Percentiles rank a stretch among this genome's conserved stretches.
Conservation (phyloP, 2,888 invertebrate species). For the Sepioteuthis lessoniana region DNA sequence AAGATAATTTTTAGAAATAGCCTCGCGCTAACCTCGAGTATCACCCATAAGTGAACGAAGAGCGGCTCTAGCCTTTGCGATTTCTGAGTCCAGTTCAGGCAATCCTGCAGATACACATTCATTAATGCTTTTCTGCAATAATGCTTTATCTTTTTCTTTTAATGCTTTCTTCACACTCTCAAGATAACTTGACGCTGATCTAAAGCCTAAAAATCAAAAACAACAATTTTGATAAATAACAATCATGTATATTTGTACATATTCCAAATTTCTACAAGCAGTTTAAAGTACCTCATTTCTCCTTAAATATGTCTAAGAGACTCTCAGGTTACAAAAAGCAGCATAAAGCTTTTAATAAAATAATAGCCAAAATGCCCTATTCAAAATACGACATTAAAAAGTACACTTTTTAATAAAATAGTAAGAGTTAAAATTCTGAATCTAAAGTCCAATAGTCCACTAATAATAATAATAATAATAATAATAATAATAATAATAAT, state of each 20-base stretch:
- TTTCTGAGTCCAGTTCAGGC: conserved; percentile 42
- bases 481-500: not conserved
- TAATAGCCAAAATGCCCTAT: not conserved
- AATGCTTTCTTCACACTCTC: not conserved
- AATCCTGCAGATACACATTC: conserved; percentile 26
- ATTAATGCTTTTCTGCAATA: not conserved
- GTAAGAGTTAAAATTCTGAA: not conserved
- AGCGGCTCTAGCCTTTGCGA: not conserved
- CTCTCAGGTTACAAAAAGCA: not conserved
- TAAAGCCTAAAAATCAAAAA: conserved; percentile 5
- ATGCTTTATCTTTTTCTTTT: not conserved
- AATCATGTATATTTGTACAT: too few species aligned
- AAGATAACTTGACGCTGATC: not conserved
- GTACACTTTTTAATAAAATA: not conserved
- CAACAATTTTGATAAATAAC: not conserved
- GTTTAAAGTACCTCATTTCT: not conserved
- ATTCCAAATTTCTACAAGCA: too few species aligned
- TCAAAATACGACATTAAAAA: too few species aligned
- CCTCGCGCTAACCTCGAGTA: not conserved
- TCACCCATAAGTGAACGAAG: not conserved
- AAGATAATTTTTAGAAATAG: not conserved
- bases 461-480: not conserved
- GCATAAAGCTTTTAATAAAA: not conserved
- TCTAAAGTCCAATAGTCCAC: not conserved
- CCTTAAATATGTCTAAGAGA: not conserved